Conservation (phyloP, 1,140 invertebrate species). For the Pogonognathellus flavescens region DNA sequence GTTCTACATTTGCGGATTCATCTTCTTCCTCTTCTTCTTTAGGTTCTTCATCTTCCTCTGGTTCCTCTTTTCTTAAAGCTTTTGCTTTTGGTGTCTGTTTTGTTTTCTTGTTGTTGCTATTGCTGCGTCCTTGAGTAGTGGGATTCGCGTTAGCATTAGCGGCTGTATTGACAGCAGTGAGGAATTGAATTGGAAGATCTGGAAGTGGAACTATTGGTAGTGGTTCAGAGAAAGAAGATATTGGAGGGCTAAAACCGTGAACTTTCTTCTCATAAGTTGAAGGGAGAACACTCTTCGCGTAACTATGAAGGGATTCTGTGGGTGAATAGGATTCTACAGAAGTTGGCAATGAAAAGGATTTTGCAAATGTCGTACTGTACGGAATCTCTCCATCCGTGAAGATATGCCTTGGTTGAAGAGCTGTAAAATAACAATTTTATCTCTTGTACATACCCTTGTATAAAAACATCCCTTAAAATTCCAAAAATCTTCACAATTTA, state of each 20-base stretch:
- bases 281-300: neutral
- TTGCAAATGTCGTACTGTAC: neutral
- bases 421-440: neutral
- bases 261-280: neutral
- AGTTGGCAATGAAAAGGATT: neutral
- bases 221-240: neutral
- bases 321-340: neutral
- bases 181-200: neutral
- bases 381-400: neutral
- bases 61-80: neutral
- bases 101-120: neutral
- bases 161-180: neutral
- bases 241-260: neutral
- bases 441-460: too few species aligned
- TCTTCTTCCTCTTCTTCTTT: neutral
- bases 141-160: neutral
- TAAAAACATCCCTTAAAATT: too few species aligned
- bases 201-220: constrained; percentile 16
- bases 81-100: neutral
- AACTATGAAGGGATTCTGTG: neutral
- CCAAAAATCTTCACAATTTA: too few species aligned
- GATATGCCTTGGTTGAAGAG: neutral
- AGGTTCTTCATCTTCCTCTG: neutral
- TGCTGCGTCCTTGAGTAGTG: neutral
- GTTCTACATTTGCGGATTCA: neutral